phyloP scores from a whole-genome alignment of 2,113 vertebrate species.

The Morphnarchus princeps region DNA sequence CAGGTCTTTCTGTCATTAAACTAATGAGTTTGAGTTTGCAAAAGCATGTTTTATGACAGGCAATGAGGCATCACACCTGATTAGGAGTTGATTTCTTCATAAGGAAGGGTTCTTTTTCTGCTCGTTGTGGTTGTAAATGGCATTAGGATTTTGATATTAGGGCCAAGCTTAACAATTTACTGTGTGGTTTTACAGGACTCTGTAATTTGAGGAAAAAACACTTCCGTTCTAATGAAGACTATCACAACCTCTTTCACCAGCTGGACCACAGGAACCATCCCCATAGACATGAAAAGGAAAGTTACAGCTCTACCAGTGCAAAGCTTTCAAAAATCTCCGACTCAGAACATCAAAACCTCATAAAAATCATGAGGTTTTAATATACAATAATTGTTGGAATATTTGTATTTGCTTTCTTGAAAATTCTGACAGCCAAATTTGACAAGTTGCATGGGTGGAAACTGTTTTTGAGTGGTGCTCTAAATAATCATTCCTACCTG shows the following conservation, averaged over 20 bases:
- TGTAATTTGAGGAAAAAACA: background rate
- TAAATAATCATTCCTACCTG: background rate
- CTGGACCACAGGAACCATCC: background rate
- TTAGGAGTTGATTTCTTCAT: background rate
- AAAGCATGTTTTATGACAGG: background rate
- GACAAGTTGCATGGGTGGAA: background rate
- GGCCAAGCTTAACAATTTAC: background rate
- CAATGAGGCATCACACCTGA: background rate
- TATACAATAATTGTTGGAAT: background rate
- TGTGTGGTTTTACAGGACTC: background rate
- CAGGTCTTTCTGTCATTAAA: conserved; percentile 8
- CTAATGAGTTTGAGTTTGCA: background rate
- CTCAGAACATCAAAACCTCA: background rate
- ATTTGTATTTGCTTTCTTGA: background rate
- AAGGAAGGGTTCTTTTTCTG: background rate
- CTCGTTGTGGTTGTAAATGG: background rate
- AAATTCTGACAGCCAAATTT: background rate
- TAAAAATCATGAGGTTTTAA: background rate
- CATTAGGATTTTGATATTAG: background rate
- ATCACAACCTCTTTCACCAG: background rate
- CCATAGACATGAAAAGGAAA: background rate
- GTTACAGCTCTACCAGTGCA: background rate
- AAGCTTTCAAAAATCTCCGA: background rate
- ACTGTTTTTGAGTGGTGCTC: background rate
- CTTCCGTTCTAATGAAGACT: background rate